These are phyloP conservation scores for Deroplatys truncata DNA, from an alignment of 2,888 invertebrate genomes.

Conservation along the genomic window DNA sequence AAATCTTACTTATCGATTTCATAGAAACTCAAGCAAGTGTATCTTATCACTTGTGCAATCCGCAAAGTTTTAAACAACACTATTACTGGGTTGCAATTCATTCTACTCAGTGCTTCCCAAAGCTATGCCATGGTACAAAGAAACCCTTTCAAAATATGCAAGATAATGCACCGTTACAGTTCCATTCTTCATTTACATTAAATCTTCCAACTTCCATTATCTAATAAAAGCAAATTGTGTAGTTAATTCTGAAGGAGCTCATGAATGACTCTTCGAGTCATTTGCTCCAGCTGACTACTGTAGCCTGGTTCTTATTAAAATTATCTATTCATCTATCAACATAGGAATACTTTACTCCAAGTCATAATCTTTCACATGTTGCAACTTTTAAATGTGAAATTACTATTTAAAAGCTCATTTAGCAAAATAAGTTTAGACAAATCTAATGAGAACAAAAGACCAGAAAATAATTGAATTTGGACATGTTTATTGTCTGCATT, in stretches of 20 bases:
- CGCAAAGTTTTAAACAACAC: not conserved
- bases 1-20: not conserved
- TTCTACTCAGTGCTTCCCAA: not conserved
- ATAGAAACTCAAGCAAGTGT: not conserved
- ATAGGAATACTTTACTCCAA: not conserved
- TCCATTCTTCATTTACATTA: not conserved
- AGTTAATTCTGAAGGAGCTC: not conserved
- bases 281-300: not conserved
- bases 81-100: not conserved
- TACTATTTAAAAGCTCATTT: not conserved
- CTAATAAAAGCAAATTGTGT: not conserved
- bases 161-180: not conserved
- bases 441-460: not conserved
- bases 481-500: not conserved
- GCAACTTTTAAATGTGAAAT: not conserved
- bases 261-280: not conserved
- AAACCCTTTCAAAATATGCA: not conserved
- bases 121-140: not conserved
- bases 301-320: not conserved
- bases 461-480: no score
- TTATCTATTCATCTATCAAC: not conserved
- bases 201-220: not conserved
- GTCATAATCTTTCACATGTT: not conserved
- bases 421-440: not conserved
- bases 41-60: not conserved